phyloP scores from a whole-genome alignment of 2,888 invertebrate genomes.

The Xestia ashworthii region DNA sequence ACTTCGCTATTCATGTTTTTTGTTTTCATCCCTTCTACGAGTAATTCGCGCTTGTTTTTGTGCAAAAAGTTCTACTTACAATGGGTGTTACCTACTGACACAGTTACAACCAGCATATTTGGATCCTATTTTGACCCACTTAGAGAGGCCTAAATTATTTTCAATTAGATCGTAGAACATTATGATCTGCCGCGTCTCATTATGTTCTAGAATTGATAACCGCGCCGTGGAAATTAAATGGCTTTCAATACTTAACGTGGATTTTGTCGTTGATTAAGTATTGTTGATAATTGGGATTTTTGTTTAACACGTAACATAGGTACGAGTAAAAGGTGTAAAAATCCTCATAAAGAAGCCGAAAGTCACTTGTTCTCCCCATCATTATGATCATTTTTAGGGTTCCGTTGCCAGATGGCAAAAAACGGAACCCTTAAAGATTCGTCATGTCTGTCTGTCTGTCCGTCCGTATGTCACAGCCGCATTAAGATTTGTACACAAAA shows the following conservation, averaged over 20 bases:
- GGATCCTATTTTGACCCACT: conserved; percentile 50
- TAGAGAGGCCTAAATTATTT: conserved; percentile 44
- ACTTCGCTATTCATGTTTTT: conserved; percentile 28
- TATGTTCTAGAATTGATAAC: not conserved
- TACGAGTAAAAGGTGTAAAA: no score
- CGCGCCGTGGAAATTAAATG: not conserved
- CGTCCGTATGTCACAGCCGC: no score
- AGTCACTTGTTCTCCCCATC: no score
- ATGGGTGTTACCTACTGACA: not conserved
- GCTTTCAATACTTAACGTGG: not conserved
- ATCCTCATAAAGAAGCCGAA: no score
- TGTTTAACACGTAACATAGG: no score
- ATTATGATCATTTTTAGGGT: no score
- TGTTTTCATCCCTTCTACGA: conserved; percentile 38
- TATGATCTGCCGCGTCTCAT: conserved; percentile 2
- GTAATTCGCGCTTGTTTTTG: conserved; percentile 42
- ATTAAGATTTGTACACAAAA: no score
- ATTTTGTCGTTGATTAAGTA: not conserved
- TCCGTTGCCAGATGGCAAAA: no score
- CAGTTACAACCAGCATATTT: not conserved
- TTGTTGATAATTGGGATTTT: no score
- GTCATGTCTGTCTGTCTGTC: no score
- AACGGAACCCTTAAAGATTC: no score
- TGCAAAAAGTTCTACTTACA: conserved; percentile 30
- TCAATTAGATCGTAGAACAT: conserved; percentile 37